Evolutionary conservation across 2,888 invertebrate genomes (phyloP).

Genomic region (Trichogramma evanescens): DNA sequence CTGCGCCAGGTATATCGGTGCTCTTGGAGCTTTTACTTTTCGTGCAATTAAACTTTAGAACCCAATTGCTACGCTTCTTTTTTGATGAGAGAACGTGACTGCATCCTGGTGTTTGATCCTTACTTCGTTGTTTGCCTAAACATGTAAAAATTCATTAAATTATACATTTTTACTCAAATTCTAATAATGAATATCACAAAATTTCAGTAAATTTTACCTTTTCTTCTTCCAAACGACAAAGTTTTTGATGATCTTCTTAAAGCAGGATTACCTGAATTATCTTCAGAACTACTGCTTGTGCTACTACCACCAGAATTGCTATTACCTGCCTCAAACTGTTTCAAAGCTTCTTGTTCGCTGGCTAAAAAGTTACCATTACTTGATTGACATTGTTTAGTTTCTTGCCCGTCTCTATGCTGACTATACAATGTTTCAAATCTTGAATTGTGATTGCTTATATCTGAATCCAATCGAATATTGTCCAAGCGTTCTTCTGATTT

Average conservation of each 20-base stretch:
- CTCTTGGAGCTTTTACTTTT: conserved; percentile 44
- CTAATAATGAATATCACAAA: background rate
- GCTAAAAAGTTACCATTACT: conserved; percentile 40
- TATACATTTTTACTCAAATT: background rate
- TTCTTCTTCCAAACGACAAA: conserved; percentile 43
- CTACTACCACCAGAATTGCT: conserved; percentile 40
- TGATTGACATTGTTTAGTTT: conserved; percentile 34
- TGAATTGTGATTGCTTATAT: conserved; percentile 43
- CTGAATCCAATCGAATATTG: conserved; percentile 37
- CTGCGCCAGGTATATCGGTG: conserved; percentile 43
- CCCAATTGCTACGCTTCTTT: conserved; percentile 45
- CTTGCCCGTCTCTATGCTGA: conserved; percentile 40
- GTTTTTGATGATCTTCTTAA: conserved; percentile 43
- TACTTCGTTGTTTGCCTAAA: conserved; percentile 40
- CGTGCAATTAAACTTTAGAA: conserved; percentile 44
- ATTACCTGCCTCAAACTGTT: conserved; percentile 32
- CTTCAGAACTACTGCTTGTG: conserved; percentile 43
- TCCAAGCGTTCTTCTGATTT: conserved; percentile 38
- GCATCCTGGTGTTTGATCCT: conserved; percentile 41
- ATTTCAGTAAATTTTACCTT: conserved; percentile 28
- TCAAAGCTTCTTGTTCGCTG: conserved; percentile 28
- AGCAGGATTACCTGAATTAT: conserved; percentile 40
- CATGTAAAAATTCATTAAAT: conserved; percentile 6
- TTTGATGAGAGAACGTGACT: conserved; percentile 43
- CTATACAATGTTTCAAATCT: conserved; percentile 45